Evolutionary conservation across 2,888 invertebrate genomes (phyloP).

Genomic region (Nemapogon koenigi): DNA sequence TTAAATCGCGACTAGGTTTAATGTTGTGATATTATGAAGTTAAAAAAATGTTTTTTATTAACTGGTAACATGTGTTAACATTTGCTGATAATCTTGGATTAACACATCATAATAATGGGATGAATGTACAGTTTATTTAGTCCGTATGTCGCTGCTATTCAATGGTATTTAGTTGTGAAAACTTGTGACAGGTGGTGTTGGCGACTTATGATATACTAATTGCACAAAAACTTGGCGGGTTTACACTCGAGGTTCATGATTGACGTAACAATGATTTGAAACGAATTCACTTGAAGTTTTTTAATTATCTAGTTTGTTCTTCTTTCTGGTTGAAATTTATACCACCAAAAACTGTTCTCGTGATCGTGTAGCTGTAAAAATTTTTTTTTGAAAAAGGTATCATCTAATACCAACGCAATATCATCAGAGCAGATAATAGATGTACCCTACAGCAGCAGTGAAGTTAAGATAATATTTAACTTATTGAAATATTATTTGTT

Average conservation of each 20-base stretch:
- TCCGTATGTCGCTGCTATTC: conserved; percentile 52
- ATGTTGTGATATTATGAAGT: conserved; percentile 23
- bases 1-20: conserved; percentile 17
- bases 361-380: too few relatives aligned
- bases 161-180: conserved; percentile 48
- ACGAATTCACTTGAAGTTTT: too few relatives aligned
- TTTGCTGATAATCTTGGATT: conserved; percentile 63
- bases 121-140: conserved; percentile 58
- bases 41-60: conserved; percentile 43
- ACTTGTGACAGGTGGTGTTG: conserved; percentile 50
- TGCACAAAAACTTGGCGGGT: not conserved
- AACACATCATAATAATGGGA: conserved; percentile 65
- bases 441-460: too few relatives aligned
- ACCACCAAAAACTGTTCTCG: too few relatives aligned
- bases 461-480: too few relatives aligned
- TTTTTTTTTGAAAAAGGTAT: too few relatives aligned
- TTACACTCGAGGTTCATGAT: not conserved
- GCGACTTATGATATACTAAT: conserved; percentile 30
- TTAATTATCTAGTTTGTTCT: too few relatives aligned
- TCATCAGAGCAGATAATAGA: too few relatives aligned
- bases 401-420: too few relatives aligned
- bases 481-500: too few relatives aligned
- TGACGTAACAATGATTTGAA: too few relatives aligned
- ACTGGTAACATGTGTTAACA: conserved; percentile 65
- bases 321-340: too few relatives aligned